phyloP scores from a whole-genome alignment of 2,113 vertebrate genomes.

The Carassius gibelio region DNA sequence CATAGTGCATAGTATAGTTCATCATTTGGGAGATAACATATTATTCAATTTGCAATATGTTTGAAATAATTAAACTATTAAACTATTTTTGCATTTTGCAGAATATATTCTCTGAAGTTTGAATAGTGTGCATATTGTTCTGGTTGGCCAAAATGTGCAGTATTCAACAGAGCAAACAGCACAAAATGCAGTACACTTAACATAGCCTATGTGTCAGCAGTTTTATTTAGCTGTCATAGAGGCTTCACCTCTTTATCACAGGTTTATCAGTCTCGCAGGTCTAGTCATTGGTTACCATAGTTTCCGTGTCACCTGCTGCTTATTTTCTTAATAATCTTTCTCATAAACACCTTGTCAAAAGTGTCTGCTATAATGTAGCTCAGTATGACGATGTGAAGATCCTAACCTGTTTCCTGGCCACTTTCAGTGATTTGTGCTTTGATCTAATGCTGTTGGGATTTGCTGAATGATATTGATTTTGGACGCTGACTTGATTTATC shows the following conservation, averaged over 20 bases:
- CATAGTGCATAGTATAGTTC: not conserved
- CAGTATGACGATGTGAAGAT: not conserved
- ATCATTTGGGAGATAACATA: not conserved
- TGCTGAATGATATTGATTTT: slow-evolving; percentile 36
- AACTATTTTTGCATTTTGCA: not conserved
- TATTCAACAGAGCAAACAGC: not conserved
- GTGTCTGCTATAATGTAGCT: not conserved
- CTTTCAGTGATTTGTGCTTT: slow-evolving; percentile 27
- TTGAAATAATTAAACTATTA: not conserved
- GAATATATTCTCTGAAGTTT: not conserved
- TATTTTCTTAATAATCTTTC: slow-evolving; percentile 12
- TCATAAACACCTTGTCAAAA: slow-evolving; percentile 18
- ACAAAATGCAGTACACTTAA: not conserved
- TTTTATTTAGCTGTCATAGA: not conserved
- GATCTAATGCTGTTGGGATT: slow-evolving; percentile 27
- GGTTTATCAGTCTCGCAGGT: not conserved
- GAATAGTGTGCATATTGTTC: not conserved
- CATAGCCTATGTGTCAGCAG: not conserved
- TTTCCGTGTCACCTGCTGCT: slow-evolving; percentile 4
- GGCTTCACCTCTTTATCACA: not conserved
- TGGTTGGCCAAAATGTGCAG: not conserved
- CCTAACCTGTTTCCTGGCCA: not conserved
- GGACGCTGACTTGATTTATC: slow-evolving; percentile 20
- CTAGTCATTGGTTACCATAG: not conserved
- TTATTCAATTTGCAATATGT: not conserved